Percentiles rank a stretch among this genome's conserved stretches.
Conservation (phyloP, 1,140 invertebrate genomes). For the Psix sp. region DNA sequence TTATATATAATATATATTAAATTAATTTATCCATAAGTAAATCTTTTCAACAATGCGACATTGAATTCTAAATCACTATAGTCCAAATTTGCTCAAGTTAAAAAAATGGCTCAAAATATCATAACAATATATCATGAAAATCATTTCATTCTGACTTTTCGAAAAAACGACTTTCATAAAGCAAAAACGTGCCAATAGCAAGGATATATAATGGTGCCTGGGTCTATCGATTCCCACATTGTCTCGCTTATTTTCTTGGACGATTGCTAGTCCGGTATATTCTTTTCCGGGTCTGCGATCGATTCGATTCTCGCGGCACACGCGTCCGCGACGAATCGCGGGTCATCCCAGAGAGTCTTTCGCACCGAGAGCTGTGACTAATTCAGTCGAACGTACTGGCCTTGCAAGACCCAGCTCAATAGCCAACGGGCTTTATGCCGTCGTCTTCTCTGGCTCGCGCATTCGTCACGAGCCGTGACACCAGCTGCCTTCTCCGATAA, state of each 20-base stretch:
- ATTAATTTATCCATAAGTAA: too few relatives aligned
- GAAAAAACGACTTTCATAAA: conserved; percentile 13
- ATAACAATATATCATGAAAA: too few relatives aligned
- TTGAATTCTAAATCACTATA: too few relatives aligned
- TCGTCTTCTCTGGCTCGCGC: conserved; percentile 34
- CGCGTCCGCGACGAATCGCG: conserved; percentile 65
- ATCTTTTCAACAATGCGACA: too few relatives aligned
- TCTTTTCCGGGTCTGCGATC: conserved; percentile 8
- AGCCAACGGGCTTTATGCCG: conserved; percentile 24
- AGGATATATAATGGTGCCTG: conserved; percentile 37
- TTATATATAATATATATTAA: too few relatives aligned
- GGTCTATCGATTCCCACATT: conserved; percentile 36
- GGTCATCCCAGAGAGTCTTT: conserved; percentile 42
- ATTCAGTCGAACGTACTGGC: conserved; percentile 14
- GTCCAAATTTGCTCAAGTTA: too few relatives aligned
- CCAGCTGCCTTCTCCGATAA: conserved; percentile 66
- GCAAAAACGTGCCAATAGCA: conserved; percentile 38
- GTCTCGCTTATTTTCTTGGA: conserved; percentile 28
- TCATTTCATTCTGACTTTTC: too few relatives aligned
- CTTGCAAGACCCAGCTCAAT: conserved; percentile 49
- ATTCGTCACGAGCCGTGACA: conserved; percentile 68
- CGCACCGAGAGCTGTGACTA: conserved; percentile 30
- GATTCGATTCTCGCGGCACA: conserved; percentile 42
- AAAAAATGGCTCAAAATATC: too few relatives aligned
- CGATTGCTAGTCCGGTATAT: conserved; percentile 5